phyloP scores from a whole-genome alignment of 2,888 invertebrate genomes.

The Crossocerus cetratus region DNA sequence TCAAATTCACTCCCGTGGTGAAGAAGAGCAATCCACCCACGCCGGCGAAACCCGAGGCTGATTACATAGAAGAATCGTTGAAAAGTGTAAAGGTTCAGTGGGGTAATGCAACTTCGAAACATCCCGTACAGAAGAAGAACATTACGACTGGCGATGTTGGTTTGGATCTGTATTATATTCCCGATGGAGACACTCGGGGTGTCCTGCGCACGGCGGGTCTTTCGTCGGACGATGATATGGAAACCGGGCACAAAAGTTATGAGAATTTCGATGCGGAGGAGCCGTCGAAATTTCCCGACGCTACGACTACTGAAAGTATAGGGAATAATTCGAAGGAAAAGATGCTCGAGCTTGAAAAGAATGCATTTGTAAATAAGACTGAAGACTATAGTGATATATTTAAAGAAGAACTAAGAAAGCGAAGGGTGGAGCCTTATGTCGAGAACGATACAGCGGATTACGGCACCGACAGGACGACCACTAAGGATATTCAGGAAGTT shows the following conservation, averaged over 20 bases:
- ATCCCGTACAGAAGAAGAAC: slow-evolving; percentile 14
- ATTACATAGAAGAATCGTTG: slow-evolving; percentile 66
- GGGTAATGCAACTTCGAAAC: slow-evolving; percentile 33
- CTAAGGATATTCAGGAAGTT: slow-evolving; percentile 36
- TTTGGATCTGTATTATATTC: slow-evolving; percentile 36
- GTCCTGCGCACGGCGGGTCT: slow-evolving; percentile 6
- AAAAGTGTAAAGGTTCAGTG: slow-evolving; percentile 61
- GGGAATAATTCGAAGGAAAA: slow-evolving; percentile 20
- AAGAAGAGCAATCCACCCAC: slow-evolving; percentile 20
- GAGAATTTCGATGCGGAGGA: slow-evolving; percentile 20
- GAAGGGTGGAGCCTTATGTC: slow-evolving; percentile 16
- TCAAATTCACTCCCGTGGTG: slow-evolving; percentile 27
- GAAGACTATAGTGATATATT: slow-evolving; percentile 38
- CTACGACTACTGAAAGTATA: slow-evolving; percentile 19
- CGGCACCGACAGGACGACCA: slow-evolving; percentile 7
- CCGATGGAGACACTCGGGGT: slow-evolving; percentile 38
- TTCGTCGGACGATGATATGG: slow-evolving; percentile 10
- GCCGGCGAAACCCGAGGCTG: slow-evolving; percentile 30
- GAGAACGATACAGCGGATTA: slow-evolving; percentile 42
- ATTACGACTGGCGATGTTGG: slow-evolving; percentile 26
- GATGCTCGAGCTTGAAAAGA: neutral
- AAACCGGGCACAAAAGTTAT: slow-evolving; percentile 4
- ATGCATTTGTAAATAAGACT: slow-evolving; percentile 24
- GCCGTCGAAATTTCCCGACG: slow-evolving; percentile 14
- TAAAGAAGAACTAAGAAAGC: slow-evolving; percentile 47